These are phyloP conservation scores for Hirtodrosophila alboralis DNA, from an alignment of 2,888 invertebrate species.

Conservation along the genomic window DNA sequence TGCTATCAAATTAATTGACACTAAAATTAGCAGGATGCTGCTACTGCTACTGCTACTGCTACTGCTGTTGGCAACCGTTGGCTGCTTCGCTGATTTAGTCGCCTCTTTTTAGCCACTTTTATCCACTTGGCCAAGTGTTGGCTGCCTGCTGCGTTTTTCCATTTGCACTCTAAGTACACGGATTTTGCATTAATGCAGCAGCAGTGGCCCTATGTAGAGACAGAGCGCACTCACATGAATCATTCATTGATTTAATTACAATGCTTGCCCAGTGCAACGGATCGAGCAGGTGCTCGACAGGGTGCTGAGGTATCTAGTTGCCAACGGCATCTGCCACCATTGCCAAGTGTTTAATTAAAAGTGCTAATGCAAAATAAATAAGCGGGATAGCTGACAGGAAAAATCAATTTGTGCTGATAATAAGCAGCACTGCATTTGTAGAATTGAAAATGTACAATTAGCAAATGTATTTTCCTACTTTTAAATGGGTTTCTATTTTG, in stretches of 20 bases:
- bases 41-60: constrained; percentile 12
- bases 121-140: constrained; percentile 50
- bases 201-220: constrained; percentile 38
- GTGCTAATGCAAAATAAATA: constrained; percentile 80
- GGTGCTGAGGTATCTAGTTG: constrained; percentile 5
- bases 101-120: constrained; percentile 30
- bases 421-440: constrained; percentile 58
- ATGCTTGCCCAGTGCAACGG: constrained; percentile 65
- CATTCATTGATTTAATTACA: constrained; percentile 80
- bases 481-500: constrained; percentile 7
- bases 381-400: constrained; percentile 60
- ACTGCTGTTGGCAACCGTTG: constrained; percentile 43
- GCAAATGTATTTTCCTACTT: constrained; percentile 15
- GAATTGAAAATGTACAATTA: constrained; percentile 38
- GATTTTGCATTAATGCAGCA: constrained; percentile 77
- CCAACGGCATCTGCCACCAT: constrained; percentile 35
- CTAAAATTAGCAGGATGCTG: constrained; percentile 71
- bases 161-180: constrained; percentile 76
- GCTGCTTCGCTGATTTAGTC: constrained; percentile 51
- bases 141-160: constrained; percentile 60
- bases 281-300: constrained; percentile 26
- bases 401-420: constrained; percentile 74
- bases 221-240: constrained; percentile 74
- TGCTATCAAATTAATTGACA: constrained; percentile 79
- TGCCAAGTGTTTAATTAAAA: constrained; percentile 73